Evolutionary conservation across 2,113 vertebrate species (phyloP).

Genomic region (Neofelis nebulosa): DNA sequence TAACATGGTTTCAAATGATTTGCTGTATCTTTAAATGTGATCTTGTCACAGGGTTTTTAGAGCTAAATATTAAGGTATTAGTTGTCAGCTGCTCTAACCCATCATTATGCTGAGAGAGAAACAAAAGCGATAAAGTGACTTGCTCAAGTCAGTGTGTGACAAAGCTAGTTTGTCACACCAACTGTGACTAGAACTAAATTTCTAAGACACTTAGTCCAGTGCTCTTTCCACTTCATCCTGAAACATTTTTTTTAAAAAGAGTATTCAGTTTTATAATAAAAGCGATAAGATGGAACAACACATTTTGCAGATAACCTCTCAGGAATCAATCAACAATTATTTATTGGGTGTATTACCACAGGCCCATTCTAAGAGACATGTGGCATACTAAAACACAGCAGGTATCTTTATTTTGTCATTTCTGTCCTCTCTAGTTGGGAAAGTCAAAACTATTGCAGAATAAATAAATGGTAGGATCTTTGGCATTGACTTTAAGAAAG

Average conservation of each 20-base stretch:
- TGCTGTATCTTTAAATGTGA: background rate
- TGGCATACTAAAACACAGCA: background rate
- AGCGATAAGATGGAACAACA: background rate
- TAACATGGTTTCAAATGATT: background rate
- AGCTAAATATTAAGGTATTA: background rate
- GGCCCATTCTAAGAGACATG: background rate
- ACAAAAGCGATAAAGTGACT: background rate
- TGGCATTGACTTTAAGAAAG: slow-evolving; percentile 26
- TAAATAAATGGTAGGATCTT: background rate
- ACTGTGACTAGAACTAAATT: background rate
- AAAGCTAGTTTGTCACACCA: background rate
- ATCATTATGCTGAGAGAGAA: background rate
- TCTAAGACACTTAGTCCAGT: background rate
- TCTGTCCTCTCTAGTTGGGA: background rate
- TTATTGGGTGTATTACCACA: background rate
- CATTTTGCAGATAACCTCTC: background rate
- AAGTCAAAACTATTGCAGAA: background rate
- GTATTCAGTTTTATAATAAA: background rate
- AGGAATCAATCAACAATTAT: background rate
- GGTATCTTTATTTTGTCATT: background rate
- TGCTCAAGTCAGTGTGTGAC: background rate
- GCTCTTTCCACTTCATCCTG: background rate
- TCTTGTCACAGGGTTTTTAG: slow-evolving; percentile 36
- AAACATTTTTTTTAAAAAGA: background rate
- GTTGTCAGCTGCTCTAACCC: background rate